These are phyloP conservation scores for Trachymyrmex septentrionalis DNA, from an alignment of 1,140 invertebrate species.

Conservation along the genomic window DNA sequence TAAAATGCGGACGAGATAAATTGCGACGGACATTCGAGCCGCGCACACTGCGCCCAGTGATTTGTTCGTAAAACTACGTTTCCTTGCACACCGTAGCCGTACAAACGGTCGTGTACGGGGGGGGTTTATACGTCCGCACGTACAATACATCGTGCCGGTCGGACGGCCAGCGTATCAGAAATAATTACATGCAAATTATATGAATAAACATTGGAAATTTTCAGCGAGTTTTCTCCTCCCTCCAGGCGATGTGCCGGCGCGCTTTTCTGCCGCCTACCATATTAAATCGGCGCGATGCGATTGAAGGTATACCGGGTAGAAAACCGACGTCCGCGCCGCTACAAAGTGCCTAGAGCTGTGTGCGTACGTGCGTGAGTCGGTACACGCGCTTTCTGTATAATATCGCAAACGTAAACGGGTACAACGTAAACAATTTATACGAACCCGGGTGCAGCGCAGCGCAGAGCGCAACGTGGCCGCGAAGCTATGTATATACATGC, in stretches of 20 bases:
- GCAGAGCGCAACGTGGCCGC: conserved; percentile 67
- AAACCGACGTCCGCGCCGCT: conserved; percentile 30
- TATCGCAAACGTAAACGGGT: conserved; percentile 75
- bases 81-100: conserved; percentile 13
- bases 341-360: conserved; percentile 59
- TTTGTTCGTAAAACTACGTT: conserved; percentile 15
- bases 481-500: neutral
- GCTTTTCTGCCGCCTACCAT: conserved; percentile 47
- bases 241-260: conserved; percentile 52
- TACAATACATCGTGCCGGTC: conserved; percentile 34
- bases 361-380: conserved; percentile 55
- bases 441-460: conserved; percentile 45
- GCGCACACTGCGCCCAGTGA: conserved; percentile 28
- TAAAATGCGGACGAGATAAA: conserved; percentile 61
- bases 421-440: conserved; percentile 84
- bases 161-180: conserved; percentile 74
- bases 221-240: conserved; percentile 80
- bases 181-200: conserved; percentile 84
- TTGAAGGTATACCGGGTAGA: conserved; percentile 73
- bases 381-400: conserved; percentile 76
- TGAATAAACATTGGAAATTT: conserved; percentile 83
- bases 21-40: conserved; percentile 49
- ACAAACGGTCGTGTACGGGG: conserved; percentile 39
- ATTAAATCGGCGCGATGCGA: conserved; percentile 68
- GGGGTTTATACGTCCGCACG: conserved; percentile 10